A percentile compares a stretch with the other conserved stretches of the same genome.
Conservation (phyloP, 2,797 vertebrate genomes). For the Molossus molossus region DNA sequence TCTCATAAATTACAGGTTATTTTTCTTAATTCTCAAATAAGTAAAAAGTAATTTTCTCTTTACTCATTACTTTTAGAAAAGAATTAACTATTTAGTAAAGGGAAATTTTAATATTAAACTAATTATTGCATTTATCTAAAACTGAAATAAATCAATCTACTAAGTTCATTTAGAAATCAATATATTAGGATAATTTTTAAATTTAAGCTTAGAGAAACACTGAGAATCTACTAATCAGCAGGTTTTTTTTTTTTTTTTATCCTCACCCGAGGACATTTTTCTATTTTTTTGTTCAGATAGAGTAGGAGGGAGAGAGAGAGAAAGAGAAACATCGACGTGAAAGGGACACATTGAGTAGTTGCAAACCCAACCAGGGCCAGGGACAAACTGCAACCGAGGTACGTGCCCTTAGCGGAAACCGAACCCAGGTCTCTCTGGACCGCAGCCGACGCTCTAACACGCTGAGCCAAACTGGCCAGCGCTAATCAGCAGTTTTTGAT, state of each 20-base stretch:
- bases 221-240: neutral
- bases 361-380: too few species aligned
- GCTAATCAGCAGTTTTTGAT: neutral
- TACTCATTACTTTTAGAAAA: neutral
- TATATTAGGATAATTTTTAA: neutral
- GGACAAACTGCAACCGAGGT: too few species aligned
- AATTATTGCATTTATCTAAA: conserved; percentile 17
- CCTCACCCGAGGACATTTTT: too few species aligned
- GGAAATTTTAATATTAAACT: neutral
- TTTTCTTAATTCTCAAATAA: neutral
- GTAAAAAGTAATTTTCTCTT: neutral
- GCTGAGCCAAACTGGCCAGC: too few species aligned
- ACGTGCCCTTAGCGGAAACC: too few species aligned
- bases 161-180: neutral
- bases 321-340: too few species aligned
- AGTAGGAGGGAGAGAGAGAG: too few species aligned
- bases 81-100: conserved; percentile 36
- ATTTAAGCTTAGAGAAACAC: neutral
- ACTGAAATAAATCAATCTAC: neutral
- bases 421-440: too few species aligned
- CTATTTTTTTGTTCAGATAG: too few species aligned
- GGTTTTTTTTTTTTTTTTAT: too few species aligned
- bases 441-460: too few species aligned
- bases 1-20: neutral
- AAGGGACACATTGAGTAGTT: too few species aligned